Conservation (phyloP, 2,797 vertebrate species). For the Pangasius larnaudii region DNA sequence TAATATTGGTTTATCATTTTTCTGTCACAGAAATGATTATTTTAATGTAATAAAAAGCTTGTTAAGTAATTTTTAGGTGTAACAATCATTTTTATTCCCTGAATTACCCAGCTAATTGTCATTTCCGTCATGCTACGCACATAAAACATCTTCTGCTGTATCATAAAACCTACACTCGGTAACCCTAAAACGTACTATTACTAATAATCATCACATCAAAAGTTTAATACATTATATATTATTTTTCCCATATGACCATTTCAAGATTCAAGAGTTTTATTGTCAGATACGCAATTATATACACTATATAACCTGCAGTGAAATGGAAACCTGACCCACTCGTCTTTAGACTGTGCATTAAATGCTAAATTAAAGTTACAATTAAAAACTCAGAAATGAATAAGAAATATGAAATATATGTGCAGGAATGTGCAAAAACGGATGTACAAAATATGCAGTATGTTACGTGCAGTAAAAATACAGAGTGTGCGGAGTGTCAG, state of each 20-base stretch:
- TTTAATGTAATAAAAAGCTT: neutral
- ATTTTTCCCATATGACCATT: neutral
- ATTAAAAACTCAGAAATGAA: too few relatives aligned
- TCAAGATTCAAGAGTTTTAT: neutral
- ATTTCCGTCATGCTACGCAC: neutral
- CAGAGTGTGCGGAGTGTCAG: too few relatives aligned
- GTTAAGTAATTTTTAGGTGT: neutral
- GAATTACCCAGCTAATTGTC: neutral
- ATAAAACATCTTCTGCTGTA: too few relatives aligned
- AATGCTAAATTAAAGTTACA: too few relatives aligned
- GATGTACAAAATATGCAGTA: too few relatives aligned
- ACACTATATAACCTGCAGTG: too few relatives aligned
- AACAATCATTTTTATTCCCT: neutral
- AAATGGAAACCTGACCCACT: too few relatives aligned
- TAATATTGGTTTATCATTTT: neutral
- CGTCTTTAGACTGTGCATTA: too few relatives aligned
- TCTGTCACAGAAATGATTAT: neutral
- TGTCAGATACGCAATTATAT: too few relatives aligned
- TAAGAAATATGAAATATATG: too few relatives aligned
- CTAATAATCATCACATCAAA: neutral
- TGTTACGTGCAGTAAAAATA: too few relatives aligned
- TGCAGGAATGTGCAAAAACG: too few relatives aligned
- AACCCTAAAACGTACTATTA: neutral
- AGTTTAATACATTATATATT: neutral
- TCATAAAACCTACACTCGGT: neutral